These are phyloP conservation scores for Vanessa tameamea DNA, from an alignment of 1,140 invertebrate species.

Conservation along the genomic window DNA sequence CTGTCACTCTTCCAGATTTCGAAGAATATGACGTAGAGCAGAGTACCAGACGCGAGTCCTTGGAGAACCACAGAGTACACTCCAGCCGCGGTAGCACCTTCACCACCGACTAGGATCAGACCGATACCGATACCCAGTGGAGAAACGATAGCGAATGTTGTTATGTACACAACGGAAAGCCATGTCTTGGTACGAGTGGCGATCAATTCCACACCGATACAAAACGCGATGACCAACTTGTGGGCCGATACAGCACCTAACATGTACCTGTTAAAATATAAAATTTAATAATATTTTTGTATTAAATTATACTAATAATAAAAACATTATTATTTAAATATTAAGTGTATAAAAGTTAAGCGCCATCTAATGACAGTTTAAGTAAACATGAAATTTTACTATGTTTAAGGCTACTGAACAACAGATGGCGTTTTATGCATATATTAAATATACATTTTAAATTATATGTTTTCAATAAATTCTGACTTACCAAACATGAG, in stretches of 20 bases:
- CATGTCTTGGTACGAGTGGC: conserved; percentile 83
- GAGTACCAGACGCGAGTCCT: conserved; percentile 92
- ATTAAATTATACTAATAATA: not conserved
- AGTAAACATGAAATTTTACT: not conserved
- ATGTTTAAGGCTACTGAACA: conserved; percentile 8
- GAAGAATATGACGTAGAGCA: conserved; percentile 95
- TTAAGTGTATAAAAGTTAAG: not conserved
- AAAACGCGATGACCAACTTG: conserved; percentile 94
- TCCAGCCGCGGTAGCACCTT: conserved; percentile 80
- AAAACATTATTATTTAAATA: not conserved
- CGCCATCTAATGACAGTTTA: not conserved
- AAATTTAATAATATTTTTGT: not conserved
- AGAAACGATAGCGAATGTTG: conserved; percentile 89
- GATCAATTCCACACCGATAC: conserved; percentile 90
- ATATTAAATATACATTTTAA: not conserved
- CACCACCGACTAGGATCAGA: conserved; percentile 82
- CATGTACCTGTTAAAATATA: conserved; percentile 83
- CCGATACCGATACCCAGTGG: conserved; percentile 89
- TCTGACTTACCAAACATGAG: conserved; percentile 85
- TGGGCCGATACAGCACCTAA: conserved; percentile 93
- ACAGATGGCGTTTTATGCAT: conserved; percentile 16
- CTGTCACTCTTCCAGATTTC: conserved; percentile 91
- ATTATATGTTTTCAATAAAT: not conserved
- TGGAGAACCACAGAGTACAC: conserved; percentile 86
- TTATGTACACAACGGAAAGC: conserved; percentile 85